Evolutionary conservation across 1,140 invertebrate genomes (phyloP).

Genomic region (Euura saliciscinereae): DNA sequence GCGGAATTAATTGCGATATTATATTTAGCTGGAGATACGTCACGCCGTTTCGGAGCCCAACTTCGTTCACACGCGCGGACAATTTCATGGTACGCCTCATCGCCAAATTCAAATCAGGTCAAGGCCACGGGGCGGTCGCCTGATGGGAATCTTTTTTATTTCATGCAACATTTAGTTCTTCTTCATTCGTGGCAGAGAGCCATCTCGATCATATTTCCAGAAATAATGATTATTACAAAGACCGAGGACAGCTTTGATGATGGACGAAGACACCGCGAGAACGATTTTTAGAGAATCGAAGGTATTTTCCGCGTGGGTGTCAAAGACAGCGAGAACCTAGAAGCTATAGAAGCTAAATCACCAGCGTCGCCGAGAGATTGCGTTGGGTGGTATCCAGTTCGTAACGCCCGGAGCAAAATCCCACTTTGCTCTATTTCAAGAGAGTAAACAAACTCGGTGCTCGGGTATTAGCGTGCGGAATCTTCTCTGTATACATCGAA

Average conservation of each 20-base stretch:
- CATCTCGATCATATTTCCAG: neutral
- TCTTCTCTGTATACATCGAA: too few relatives aligned
- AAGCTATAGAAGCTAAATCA: neutral
- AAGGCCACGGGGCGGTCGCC: neutral
- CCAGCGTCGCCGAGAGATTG: neutral
- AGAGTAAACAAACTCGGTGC: slow-evolving; percentile 2
- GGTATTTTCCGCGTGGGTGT: too few relatives aligned
- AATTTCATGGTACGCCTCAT: neutral
- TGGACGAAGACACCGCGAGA: too few relatives aligned
- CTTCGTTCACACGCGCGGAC: too few relatives aligned
- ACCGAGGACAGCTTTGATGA: too few relatives aligned
- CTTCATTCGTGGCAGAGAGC: neutral
- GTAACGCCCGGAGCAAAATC: neutral
- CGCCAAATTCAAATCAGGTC: neutral
- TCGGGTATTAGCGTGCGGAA: neutral
- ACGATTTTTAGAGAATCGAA: too few relatives aligned
- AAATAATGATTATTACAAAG: too few relatives aligned
- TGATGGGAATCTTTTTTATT: neutral
- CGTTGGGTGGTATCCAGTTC: neutral
- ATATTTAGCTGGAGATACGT: neutral
- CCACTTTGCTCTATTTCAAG: neutral
- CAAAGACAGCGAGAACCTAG: too few relatives aligned
- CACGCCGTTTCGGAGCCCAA: neutral
- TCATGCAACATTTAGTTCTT: neutral
- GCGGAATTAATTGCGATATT: slow-evolving; percentile 9